Base-by-base conservation (phyloP, 2,797 vertebrate genomes). In the Sylvilagus floridanus region DNA sequence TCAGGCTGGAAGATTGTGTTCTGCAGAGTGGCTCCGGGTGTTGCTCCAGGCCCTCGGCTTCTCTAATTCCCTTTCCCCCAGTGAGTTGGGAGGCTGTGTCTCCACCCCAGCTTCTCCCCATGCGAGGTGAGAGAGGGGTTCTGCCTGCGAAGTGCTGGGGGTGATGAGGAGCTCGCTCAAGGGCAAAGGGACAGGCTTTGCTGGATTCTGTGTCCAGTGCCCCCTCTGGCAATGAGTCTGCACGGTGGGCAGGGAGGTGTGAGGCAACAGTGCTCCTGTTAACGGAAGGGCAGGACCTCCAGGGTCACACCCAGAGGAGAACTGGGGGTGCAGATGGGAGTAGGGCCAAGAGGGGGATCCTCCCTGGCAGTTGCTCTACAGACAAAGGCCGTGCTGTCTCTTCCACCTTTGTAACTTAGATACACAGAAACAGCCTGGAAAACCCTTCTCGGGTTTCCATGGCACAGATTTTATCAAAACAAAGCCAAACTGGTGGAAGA, bases 181-280 rank as follows among this genome's bases (percentile, higher is more conserved):
- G 87, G n/a, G 32, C 16, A 32, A 24, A 0, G 11, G 21, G 22
- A 19, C 12, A 54, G 10, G 1, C 10, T 28, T 71, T 71, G 54
- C 82, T 22, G 22, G 65, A 65, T 42, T 69, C 63, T 8, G 0
- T 30, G 19, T 37, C 65, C 32, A 60, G 42, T 1, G 7, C 5
- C 7, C 21, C 4, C 1, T 12, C 0, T 1, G 54, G 35, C 11
- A 2, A 54, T 75, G 42, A 17, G 47, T 35, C 72, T 86, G 83
- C 19, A 11, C 0, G 0, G 1, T 26, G 68, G 10, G 22, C 13
- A 10, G n/a, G 75, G 22, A 28, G 42, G 50, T 11, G 12, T 2
- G 2, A 73, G 71, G 17, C n/a, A 2, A 17, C 21, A 63, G 14
- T 0, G 0, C 14, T 37, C 12, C 4, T 69, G n/a, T 32, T 21